A percentile compares a stretch with the other conserved stretches of the same genome.
Evolutionary conservation across 2,113 vertebrate species (phyloP).

Genomic region (Scytalopus superciliaris): DNA sequence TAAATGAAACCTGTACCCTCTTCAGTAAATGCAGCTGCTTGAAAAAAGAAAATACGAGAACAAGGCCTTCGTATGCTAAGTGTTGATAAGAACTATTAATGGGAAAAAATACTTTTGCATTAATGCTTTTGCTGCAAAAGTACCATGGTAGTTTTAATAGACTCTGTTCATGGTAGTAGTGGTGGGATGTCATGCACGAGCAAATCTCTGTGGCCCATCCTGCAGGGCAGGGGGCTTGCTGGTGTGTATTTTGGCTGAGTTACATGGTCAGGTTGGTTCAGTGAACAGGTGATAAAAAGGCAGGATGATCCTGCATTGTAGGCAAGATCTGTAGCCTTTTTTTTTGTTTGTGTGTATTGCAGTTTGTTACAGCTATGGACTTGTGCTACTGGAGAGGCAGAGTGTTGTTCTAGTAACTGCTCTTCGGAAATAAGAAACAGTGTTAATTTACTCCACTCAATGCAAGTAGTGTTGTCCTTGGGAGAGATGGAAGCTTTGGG

Average conservation of each 20-base stretch:
- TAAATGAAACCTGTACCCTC: background rate
- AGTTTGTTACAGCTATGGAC: background rate
- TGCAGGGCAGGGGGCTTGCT: background rate
- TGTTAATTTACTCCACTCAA: accelerated
- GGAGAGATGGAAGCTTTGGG: background rate
- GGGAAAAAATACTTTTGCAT: background rate
- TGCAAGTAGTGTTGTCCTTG: background rate
- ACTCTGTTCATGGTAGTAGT: background rate
- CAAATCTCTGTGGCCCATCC: accelerated
- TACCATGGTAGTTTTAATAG: background rate
- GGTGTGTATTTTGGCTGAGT: background rate
- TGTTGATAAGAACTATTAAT: background rate
- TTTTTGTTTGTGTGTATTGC: background rate
- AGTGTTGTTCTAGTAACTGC: background rate
- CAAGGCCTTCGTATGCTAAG: background rate
- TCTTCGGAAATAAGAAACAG: background rate
- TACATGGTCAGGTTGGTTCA: background rate
- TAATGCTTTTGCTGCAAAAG: background rate
- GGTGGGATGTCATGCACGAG: background rate
- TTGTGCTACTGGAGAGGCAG: background rate
- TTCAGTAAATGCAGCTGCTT: background rate
- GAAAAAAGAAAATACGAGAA: background rate
- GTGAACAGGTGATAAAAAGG: background rate
- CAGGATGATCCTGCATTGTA: background rate
- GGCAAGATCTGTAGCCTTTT: background rate